A percentile compares a stretch with the other conserved stretches of the same genome.
Conservation (phyloP, 2,888 invertebrate genomes). For the Euclidia mi region DNA sequence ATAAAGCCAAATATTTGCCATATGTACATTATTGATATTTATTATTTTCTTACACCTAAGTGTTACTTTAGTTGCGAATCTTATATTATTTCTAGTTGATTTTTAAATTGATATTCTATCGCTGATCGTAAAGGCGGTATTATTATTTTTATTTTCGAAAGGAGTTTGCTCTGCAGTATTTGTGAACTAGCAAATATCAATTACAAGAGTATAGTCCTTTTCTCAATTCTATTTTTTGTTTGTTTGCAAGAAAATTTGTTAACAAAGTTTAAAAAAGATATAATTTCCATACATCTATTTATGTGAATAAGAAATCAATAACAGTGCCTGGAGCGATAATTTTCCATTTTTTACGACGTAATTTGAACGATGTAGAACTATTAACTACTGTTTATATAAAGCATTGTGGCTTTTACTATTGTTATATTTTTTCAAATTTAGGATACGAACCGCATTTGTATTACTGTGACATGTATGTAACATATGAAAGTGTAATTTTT, state of each 20-base stretch:
- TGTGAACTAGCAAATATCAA: conserved; percentile 82
- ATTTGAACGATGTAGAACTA: conserved; percentile 74
- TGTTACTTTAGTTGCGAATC: conserved; percentile 73
- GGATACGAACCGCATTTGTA: conserved; percentile 86
- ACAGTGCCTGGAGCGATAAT: conserved; percentile 84
- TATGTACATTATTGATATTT: conserved; percentile 85
- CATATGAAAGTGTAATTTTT: conserved; percentile 89
- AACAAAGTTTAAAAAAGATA: conserved; percentile 34
- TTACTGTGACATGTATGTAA: conserved; percentile 84
- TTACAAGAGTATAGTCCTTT: conserved; percentile 76
- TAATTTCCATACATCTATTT: conserved; percentile 23
- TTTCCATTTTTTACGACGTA: conserved; percentile 77
- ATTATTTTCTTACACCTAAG: conserved; percentile 71
- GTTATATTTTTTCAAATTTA: conserved; percentile 88
- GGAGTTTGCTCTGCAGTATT: conserved; percentile 84
- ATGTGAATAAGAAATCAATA: conserved; percentile 69
- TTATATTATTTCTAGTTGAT: conserved; percentile 62
- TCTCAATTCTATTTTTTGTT: conserved; percentile 67
- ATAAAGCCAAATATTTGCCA: conserved; percentile 90
- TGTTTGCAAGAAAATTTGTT: conserved; percentile 58
- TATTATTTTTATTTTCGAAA: conserved; percentile 65
- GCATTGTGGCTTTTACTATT: conserved; percentile 86
- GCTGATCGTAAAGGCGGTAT: conserved; percentile 37
- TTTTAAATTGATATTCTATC: conserved; percentile 49
- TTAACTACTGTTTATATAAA: conserved; percentile 80